Evolutionary conservation across 2,797 vertebrate species (phyloP), one percentile per base, ranked within the genome.

Genomic region (Malacoraja senta): DNA sequence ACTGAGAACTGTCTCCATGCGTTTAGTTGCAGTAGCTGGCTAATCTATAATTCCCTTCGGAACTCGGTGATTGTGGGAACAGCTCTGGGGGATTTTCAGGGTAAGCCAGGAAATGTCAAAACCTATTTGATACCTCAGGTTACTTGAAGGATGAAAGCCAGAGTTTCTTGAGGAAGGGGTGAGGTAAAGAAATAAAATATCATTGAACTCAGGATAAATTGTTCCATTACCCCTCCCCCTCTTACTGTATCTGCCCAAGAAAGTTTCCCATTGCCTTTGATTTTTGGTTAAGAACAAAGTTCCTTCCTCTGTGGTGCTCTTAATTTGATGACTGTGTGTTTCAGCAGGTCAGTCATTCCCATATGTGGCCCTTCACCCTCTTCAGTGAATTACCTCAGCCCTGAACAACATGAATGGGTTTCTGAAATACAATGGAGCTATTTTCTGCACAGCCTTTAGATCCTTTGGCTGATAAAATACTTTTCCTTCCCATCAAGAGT

Each of bases 281-380:
- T 53, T 72, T 63, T 35, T 32, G 38, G 35, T 38, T 35, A 21
- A 71, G 65, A 72, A 91, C 88, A 38, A 44, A 35, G 38, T 32
- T 2, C 88, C 21, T 71, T 88, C 80, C 79, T 93, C 93, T 58
- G n/a, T 93, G 78, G 29, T 61, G n/a, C 93, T 71, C 24, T 63
- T 24, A 80, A 63, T 74, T 35, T 53, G 76, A 78, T 58, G 91
- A 79, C n/a, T 61, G 32, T 17, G 65, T 19, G 15, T 93, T 77
- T 38, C 19, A 44, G 29, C 74, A 76, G 26, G 63, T 53, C 77
- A 88, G 93, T 93, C 58, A 29, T 71, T 93, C 76, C 93, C 94
- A 94, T 80, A 93, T 93, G 93, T 93, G 93, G 78, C 93, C 93
- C 81, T 63, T 61, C 26, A 65, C 74, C 78, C 63, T 61, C 4